Percentiles rank a stretch among this genome's conserved stretches.
Conservation (phyloP, 2,888 invertebrate species). For the Drosophila longiperda region DNA sequence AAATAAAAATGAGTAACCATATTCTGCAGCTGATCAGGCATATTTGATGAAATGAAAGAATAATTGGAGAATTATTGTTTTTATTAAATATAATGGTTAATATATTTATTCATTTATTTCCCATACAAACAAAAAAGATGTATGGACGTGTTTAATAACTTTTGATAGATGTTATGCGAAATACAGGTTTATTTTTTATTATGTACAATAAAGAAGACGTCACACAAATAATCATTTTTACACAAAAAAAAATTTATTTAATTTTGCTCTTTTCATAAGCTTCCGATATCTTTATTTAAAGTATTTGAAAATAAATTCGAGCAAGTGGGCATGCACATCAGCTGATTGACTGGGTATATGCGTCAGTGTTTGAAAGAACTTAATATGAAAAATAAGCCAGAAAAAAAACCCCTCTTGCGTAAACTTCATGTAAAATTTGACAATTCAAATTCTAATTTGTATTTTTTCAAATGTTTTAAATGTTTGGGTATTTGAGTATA, state of each 20-base stretch:
- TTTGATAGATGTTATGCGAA: no score
- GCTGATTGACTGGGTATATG: conserved; percentile 22
- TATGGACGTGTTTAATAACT: no score
- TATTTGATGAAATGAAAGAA: background rate
- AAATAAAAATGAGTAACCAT: background rate
- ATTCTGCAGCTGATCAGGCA: background rate
- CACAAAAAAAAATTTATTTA: background rate
- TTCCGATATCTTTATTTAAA: background rate
- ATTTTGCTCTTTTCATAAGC: no score
- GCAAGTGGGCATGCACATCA: conserved; percentile 26
- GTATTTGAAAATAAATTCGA: conserved; percentile 9
- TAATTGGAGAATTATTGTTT: background rate
- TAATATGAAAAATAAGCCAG: no score
- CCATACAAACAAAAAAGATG: no score
- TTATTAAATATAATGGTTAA: background rate
- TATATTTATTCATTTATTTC: background rate
- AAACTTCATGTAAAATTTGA: no score
- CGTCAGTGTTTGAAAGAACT: no score
- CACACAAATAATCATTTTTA: background rate
- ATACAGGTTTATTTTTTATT: background rate
- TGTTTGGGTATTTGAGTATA: background rate
- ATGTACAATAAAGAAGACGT: background rate
- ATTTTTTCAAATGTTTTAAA: no score
- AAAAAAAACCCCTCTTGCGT: no score
- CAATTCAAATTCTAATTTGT: background rate